These are phyloP conservation scores for Galaxea fascicularis DNA, from an alignment of 92 coral and sea anemone species.

Conservation along the genomic window DNA sequence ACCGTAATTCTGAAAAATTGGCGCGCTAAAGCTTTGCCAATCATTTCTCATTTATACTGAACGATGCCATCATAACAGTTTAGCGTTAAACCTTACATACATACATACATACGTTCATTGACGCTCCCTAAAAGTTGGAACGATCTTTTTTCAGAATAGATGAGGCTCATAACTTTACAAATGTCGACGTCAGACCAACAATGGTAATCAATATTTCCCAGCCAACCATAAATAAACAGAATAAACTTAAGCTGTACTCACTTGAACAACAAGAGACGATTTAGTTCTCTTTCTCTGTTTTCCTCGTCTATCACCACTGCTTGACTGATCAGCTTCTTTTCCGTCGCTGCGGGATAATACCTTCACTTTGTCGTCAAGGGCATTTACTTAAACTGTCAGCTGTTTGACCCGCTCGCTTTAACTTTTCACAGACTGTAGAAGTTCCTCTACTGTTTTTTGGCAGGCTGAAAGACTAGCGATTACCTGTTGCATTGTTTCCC, in stretches of 20 bases:
- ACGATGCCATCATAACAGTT: not conserved
- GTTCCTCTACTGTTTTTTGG: not conserved
- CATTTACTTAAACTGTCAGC: not conserved
- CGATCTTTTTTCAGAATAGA: not conserved
- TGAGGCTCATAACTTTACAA: not conserved
- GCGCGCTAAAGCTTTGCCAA: not conserved
- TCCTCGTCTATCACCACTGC: not conserved
- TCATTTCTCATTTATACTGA: not conserved
- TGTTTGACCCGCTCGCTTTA: not conserved
- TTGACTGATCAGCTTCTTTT: not conserved
- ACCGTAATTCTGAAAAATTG: no score
- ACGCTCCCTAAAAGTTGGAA: not conserved
- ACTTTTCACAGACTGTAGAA: not conserved
- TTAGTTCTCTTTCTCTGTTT: not conserved
- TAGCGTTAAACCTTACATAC: not conserved
- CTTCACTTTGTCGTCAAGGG: conserved; percentile 12
- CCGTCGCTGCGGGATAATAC: not conserved
- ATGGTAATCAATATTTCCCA: not conserved
- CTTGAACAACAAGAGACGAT: conserved; percentile 6
- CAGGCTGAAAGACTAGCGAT: conserved; percentile 29
- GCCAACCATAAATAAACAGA: not conserved
- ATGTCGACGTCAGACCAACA: not conserved
- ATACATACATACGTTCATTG: no score
- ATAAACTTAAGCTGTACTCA: not conserved
- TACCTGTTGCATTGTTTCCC: not conserved